phyloP scores from a whole-genome alignment of 2,888 invertebrate genomes.

The Eulithis prunata region DNA sequence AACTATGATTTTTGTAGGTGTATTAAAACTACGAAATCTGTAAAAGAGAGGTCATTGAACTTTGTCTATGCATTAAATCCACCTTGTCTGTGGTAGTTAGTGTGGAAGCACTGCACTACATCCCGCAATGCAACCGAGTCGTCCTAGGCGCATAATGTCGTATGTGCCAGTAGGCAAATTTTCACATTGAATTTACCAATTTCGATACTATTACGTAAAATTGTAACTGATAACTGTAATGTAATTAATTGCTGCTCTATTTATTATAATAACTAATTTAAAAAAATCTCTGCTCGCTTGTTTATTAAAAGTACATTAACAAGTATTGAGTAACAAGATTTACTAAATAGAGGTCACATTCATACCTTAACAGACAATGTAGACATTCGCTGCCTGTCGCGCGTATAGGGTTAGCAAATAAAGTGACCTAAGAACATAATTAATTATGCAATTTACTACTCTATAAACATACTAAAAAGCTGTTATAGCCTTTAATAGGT shows the following conservation, averaged over 20 bases:
- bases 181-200: constrained; percentile 1
- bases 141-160: constrained; percentile 16
- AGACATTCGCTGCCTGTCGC: constrained; percentile 19
- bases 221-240: too few species aligned
- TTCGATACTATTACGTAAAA: neutral
- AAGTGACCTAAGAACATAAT: constrained; percentile 24
- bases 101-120: constrained; percentile 50
- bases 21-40: neutral
- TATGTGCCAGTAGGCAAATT: constrained; percentile 10
- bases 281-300: too few species aligned
- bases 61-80: constrained; percentile 66
- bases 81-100: constrained; percentile 69
- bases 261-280: too few species aligned
- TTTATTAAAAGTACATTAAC: too few species aligned
- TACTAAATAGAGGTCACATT: too few species aligned
- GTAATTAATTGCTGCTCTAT: too few species aligned
- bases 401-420: constrained; percentile 29
- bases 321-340: too few species aligned
- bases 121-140: constrained; percentile 52
- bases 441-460: constrained; percentile 31
- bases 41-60: constrained; percentile 59
- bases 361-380: too few species aligned
- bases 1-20: neutral
- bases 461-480: constrained; percentile 23
- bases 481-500: constrained; percentile 30